A percentile compares a stretch with the other conserved stretches of the same genome.
These are phyloP conservation scores for Arctocebus calabarensis DNA, from an alignment of 2,797 vertebrate genomes.

Conservation along the genomic window DNA sequence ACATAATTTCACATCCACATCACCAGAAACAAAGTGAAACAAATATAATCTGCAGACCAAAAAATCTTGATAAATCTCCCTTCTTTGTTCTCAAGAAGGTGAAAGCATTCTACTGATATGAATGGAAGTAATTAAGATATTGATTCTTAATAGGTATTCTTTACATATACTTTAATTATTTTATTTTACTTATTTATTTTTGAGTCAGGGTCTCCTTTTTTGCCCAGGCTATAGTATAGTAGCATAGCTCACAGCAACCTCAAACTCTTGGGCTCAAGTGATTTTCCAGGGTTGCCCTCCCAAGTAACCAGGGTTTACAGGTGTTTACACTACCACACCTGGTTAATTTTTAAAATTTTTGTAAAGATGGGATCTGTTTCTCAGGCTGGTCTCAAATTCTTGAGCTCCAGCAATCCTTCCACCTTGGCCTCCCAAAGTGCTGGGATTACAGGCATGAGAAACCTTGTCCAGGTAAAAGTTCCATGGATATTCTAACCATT, in stretches of 20 bases:
- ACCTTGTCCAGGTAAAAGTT: not conserved
- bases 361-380: not conserved
- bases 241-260: not conserved
- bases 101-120: constrained; percentile 11
- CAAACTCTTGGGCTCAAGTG: not conserved
- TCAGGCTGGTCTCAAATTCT: not conserved
- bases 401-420: not conserved
- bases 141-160: not conserved
- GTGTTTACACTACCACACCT: not conserved
- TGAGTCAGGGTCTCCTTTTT: not conserved
- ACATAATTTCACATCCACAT: constrained; percentile 81
- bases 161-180: not conserved
- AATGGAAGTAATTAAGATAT: constrained; percentile 6
- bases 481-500: constrained; percentile 36
- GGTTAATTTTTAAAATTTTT: not conserved
- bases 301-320: not conserved
- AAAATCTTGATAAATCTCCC: constrained; percentile 41
- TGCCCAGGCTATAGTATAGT: not conserved
- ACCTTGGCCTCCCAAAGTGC: not conserved
- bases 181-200: not conserved
- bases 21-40: constrained; percentile 78
- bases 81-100: constrained; percentile 56
- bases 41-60: constrained; percentile 74
- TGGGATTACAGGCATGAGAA: not conserved
- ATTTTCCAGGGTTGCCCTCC: not conserved